Percentiles rank a stretch among this genome's conserved stretches.
These are phyloP conservation scores for Amblyteles armatorius DNA, from an alignment of 2,888 invertebrate genomes.

Conservation along the genomic window DNA sequence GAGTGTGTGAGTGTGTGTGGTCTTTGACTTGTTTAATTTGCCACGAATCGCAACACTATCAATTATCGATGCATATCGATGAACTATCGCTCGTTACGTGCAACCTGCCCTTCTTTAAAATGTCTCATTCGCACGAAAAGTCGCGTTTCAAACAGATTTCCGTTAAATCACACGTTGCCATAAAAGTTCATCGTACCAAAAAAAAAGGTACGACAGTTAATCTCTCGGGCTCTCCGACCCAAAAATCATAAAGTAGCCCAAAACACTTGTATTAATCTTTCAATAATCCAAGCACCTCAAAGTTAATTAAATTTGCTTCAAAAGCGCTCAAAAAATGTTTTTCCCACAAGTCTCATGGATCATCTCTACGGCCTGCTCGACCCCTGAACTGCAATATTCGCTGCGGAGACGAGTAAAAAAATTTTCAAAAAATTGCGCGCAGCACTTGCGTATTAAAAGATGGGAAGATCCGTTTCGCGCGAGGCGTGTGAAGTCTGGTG, in stretches of 20 bases:
- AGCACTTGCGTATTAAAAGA: not conserved
- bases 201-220: too few species aligned
- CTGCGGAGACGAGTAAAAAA: not conserved
- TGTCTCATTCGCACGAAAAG: not conserved
- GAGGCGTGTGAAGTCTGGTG: slow-evolving; percentile 46
- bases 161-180: not conserved
- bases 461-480: slow-evolving; percentile 47
- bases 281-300: too few species aligned
- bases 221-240: too few species aligned
- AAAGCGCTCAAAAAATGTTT: too few species aligned
- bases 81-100: not conserved
- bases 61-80: slow-evolving; percentile 26
- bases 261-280: too few species aligned
- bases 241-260: too few species aligned
- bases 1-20: not conserved
- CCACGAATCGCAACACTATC: slow-evolving; percentile 22
- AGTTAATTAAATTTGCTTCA: too few species aligned
- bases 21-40: slow-evolving; percentile 23
- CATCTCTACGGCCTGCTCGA: too few species aligned
- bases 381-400: not conserved
- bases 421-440: not conserved
- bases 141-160: not conserved
- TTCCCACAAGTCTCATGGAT: too few species aligned
- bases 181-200: not conserved
- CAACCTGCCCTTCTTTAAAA: not conserved